Evolutionary conservation across 2,113 vertebrate genomes (phyloP).

Genomic region (Rhodinocichla rosea): DNA sequence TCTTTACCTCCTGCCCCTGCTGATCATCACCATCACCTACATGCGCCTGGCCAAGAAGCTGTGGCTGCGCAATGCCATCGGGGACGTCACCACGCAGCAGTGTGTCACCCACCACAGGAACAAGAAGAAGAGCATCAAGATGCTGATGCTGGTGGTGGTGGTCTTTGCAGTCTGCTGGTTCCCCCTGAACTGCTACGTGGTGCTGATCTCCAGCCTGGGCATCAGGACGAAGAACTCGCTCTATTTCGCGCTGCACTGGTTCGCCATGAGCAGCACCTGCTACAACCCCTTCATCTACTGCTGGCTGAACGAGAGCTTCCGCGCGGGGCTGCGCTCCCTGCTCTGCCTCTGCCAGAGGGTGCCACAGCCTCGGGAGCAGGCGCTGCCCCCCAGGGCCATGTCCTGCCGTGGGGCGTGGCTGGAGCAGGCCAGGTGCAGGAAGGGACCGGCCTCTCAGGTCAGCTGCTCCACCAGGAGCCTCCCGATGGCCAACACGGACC

Average conservation of each 20-base stretch:
- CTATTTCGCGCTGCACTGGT: slow-evolving; percentile 72
- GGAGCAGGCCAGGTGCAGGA: not conserved
- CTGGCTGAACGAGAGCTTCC: slow-evolving; percentile 78
- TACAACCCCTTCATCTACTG: slow-evolving; percentile 83
- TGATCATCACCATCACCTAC: slow-evolving; percentile 49
- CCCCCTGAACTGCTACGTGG: slow-evolving; percentile 64
- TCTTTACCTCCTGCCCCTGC: slow-evolving; percentile 65
- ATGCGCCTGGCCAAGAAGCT: slow-evolving; percentile 53
- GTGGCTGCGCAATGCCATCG: slow-evolving; percentile 49
- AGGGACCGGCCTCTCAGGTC: not conserved
- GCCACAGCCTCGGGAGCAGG: not conserved
- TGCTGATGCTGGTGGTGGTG: slow-evolving; percentile 67
- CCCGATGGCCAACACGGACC: not conserved
- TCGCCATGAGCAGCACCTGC: slow-evolving; percentile 81
- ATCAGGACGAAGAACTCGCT: slow-evolving; percentile 43
- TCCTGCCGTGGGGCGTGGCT: not conserved
- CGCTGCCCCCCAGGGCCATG: accelerated
- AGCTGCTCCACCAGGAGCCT: not conserved
- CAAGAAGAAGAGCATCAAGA: slow-evolving; percentile 69
- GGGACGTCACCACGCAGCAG: slow-evolving; percentile 52
- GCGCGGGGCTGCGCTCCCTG: slow-evolving; percentile 62
- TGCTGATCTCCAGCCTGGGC: slow-evolving; percentile 66
- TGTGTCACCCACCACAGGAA: slow-evolving; percentile 33
- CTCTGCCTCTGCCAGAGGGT: slow-evolving; percentile 52
- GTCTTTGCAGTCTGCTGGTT: slow-evolving; percentile 71